Evolutionary conservation across 2,888 invertebrate genomes (phyloP).

Genomic region (Balanococcus diminutus): DNA sequence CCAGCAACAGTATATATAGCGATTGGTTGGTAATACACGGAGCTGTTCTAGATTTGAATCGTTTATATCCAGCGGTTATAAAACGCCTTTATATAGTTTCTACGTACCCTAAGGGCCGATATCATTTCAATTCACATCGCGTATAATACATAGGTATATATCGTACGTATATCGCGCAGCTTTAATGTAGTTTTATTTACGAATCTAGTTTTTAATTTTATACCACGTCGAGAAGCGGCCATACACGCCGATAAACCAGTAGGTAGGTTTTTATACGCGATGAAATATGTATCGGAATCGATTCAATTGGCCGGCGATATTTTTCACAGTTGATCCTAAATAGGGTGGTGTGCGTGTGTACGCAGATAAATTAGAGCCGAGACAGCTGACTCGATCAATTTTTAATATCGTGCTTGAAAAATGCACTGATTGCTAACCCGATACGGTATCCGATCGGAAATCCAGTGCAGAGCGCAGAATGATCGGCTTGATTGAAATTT

Average conservation of each 20-base stretch:
- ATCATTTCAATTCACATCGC: conserved; percentile 42
- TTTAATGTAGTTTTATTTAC: conserved; percentile 43
- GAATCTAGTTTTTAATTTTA: conserved; percentile 43
- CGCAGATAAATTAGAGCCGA: conserved; percentile 27
- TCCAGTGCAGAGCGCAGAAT: neutral
- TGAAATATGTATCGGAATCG: conserved; percentile 37
- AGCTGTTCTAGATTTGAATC: conserved; percentile 42
- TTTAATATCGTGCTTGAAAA: neutral
- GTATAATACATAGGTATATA: conserved; percentile 42
- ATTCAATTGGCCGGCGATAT: conserved; percentile 38
- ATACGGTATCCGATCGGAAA: neutral
- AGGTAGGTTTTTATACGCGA: conserved; percentile 5
- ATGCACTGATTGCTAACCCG: neutral
- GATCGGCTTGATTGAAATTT: conserved; percentile 5
- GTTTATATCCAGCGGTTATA: conserved; percentile 41
- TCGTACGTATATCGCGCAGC: conserved; percentile 7
- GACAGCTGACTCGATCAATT: conserved; percentile 26
- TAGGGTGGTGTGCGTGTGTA: conserved; percentile 15
- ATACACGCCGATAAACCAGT: neutral
- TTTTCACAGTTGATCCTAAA: conserved; percentile 36
- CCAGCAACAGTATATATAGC: conserved; percentile 29
- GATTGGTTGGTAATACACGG: conserved; percentile 18
- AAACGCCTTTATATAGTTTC: conserved; percentile 37
- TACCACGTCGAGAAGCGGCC: neutral
- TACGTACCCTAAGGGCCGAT: conserved; percentile 36